Evolutionary conservation across 1,140 invertebrate genomes (phyloP).

Genomic region (Megalonaias nervosa): DNA sequence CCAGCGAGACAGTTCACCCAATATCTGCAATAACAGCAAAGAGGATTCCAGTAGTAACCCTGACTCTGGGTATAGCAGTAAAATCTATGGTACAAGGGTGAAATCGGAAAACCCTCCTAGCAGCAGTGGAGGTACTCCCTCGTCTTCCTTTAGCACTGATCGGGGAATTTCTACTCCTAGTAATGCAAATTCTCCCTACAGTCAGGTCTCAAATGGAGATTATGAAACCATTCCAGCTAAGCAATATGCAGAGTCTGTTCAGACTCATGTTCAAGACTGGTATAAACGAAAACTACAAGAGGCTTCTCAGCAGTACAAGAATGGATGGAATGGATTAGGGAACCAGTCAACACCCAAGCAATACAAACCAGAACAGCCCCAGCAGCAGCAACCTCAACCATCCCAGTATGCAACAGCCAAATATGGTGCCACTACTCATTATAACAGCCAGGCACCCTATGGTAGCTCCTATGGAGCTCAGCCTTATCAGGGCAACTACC

Average conservation of each 20-base stretch:
- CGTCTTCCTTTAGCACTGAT: slow-evolving; percentile 64
- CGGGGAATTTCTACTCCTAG: slow-evolving; percentile 54
- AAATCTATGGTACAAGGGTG: slow-evolving; percentile 46
- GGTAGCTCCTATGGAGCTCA: not conserved
- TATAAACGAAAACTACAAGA: slow-evolving; percentile 60
- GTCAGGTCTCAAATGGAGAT: slow-evolving; percentile 39
- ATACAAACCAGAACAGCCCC: slow-evolving; percentile 1
- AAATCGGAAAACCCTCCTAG: slow-evolving; percentile 29
- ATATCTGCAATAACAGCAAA: slow-evolving; percentile 40
- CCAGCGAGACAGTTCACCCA: slow-evolving; percentile 32
- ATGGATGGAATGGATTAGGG: too few species aligned
- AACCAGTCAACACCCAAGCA: not conserved
- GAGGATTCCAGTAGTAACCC: slow-evolving; percentile 68
- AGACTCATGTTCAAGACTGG: slow-evolving; percentile 57
- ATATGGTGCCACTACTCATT: slow-evolving; percentile 2
- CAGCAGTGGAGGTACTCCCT: slow-evolving; percentile 57
- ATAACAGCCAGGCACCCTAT: slow-evolving; percentile 19
- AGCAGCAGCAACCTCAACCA: slow-evolving; percentile 9
- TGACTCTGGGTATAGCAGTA: slow-evolving; percentile 67
- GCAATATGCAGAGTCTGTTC: slow-evolving; percentile 43
- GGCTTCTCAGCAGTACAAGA: slow-evolving; percentile 43
- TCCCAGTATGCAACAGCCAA: not conserved
- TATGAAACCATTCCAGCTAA: slow-evolving; percentile 34
- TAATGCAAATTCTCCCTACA: slow-evolving; percentile 53
- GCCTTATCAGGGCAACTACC: slow-evolving; percentile 32